Base-by-base conservation (phyloP, 2,113 vertebrate species). In the Vulpes ferrilata region DNA sequence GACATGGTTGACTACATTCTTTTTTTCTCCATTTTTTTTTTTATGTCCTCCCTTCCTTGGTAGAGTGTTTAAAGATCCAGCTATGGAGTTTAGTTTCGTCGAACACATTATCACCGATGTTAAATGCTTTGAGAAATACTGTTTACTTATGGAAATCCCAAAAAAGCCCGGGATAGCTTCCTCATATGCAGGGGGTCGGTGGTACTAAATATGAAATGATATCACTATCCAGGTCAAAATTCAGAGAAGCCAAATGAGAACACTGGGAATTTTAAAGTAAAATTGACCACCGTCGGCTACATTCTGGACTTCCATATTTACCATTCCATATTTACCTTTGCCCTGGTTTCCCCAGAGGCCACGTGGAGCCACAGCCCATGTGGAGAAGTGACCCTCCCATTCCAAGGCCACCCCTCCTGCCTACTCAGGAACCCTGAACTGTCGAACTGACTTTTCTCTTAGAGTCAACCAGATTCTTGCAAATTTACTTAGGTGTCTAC, bases 341-440 rank as follows among this genome's bases (percentile, higher is more conserved):
- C 32, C 71, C 12, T 30, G 27, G 59, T 11, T 38, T 60, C 16
- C 32, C 59, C 23, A 0, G 4, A 3, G 32, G 15, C 23, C n/a
- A 25, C 16, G 4, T 0, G 5, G 62, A 25, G 62, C 53, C 23
- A 0, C 5, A 3, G 32, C 11, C 23, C n/a, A 25, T 9, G 3
- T 0, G 5, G 62, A 25, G 62, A 73, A 13, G 23, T 43, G 7
- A 0, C 27, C 9, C 62, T 55, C 80, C 22, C 23, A 53, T 27
- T 43, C 12, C 60, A 7, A 38, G 27, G 35, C 79, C 5, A 0
- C 62, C 30, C 9, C 2, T 12, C 60, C 79, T 5, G 32, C 57
- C 93, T 51, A 38, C 92, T 92, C 17, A 11, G 38, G 53, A 69
- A 32, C 35, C 64, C 65, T 1, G 1, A 22, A 1, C 19, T 55